Evolutionary conservation across 2,797 vertebrate genomes (phyloP).

Genomic region (Sylvia borin): DNA sequence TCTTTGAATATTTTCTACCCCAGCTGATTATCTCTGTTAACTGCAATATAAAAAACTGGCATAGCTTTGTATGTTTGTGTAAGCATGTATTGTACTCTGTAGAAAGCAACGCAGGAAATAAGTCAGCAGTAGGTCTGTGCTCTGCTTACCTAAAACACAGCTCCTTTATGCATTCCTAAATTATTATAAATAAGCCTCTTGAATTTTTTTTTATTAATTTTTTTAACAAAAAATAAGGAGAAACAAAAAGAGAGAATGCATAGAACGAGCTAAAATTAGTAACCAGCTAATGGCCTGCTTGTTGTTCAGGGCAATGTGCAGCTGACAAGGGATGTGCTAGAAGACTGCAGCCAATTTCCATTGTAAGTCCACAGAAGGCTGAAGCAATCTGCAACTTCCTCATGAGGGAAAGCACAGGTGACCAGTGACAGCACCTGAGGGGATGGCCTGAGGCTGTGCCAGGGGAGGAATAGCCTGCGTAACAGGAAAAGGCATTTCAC

Average conservation of each 20-base stretch:
- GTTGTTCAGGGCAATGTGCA: neutral
- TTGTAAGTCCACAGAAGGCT: neutral
- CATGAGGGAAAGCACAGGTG: neutral
- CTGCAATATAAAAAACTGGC: neutral
- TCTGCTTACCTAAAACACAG: neutral
- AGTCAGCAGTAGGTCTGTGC: neutral
- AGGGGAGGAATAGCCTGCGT: neutral
- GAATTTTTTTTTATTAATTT: neutral
- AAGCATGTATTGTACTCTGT: neutral
- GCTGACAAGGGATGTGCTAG: neutral
- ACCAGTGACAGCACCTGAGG: neutral
- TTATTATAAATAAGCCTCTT: neutral
- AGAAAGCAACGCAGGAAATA: neutral
- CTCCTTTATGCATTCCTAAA: neutral
- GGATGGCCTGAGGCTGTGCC: neutral
- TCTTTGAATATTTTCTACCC: neutral
- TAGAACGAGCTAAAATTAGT: constrained; percentile 1
- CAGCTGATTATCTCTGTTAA: neutral
- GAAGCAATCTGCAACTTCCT: neutral
- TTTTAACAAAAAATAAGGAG: neutral
- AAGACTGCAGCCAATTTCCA: neutral
- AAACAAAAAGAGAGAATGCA: neutral
- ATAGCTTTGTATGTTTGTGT: neutral
- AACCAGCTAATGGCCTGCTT: neutral
- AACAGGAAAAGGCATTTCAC: neutral